Evolutionary conservation across 2,797 vertebrate species (phyloP).

Genomic region (Ambastaia sidthimunki): DNA sequence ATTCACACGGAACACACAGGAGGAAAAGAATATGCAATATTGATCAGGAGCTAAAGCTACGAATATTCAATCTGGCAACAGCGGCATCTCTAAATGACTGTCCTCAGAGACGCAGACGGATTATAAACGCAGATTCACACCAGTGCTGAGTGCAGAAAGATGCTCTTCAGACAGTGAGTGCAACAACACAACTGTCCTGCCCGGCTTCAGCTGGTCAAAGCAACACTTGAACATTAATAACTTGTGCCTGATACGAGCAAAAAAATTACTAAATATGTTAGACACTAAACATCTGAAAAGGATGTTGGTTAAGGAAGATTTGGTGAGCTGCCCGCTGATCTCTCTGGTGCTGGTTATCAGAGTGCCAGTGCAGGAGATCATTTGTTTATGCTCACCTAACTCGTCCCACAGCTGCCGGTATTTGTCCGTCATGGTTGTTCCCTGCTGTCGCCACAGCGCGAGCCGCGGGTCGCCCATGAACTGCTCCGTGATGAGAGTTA

Average conservation of each 20-base stretch:
- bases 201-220: too few relatives aligned
- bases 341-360: too few relatives aligned
- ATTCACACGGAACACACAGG: constrained; percentile 36
- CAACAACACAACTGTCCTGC: background rate
- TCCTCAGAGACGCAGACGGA: constrained; percentile 48
- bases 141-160: constrained; percentile 19
- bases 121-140: background rate
- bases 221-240: too few relatives aligned
- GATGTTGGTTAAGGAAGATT: too few relatives aligned
- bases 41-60: constrained; percentile 48
- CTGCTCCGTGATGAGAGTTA: constrained; percentile 96
- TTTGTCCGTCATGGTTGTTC: constrained; percentile 97
- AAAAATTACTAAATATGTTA: too few relatives aligned
- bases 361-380: too few relatives aligned
- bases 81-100: constrained; percentile 49
- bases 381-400: constrained; percentile 82
- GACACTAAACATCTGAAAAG: too few relatives aligned
- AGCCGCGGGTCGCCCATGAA: constrained; percentile 97
- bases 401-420: constrained; percentile 98
- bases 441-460: constrained; percentile 96
- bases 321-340: too few relatives aligned
- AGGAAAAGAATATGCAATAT: constrained; percentile 57
- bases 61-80: constrained; percentile 51
- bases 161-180: background rate
- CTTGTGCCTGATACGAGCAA: too few relatives aligned